Base-by-base conservation (phyloP, 2,113 vertebrate genomes). In the Vulpes vulpes region DNA sequence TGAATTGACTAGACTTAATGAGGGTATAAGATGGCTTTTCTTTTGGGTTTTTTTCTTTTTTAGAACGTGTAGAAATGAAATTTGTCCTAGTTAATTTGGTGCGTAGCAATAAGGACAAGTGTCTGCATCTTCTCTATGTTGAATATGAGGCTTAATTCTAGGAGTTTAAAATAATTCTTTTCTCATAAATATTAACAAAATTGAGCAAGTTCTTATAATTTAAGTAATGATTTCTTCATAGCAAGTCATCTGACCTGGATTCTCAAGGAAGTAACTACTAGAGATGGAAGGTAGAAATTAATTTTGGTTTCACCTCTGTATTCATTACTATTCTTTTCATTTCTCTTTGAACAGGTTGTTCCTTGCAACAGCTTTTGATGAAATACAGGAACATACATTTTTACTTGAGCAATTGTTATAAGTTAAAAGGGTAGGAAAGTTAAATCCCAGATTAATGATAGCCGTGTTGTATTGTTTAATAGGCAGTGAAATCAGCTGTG, bases 401-500 rank as follows among this genome's bases (percentile, higher is more conserved):
- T 93, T 23, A 69, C 73, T 65, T 93, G 82, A 85, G 64, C 3
- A 1, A 51, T 35, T 80, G 80, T 88, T 43, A 3, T 71, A 38
- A 92, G 7, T 91, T 51, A 83, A 74, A 74, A 92, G 76, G 71
- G 23, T 73, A 94, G 87, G 84, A 67, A 87, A 76, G 59, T 71
- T 64, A n/a, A 53, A 73, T 22, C 59, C 78, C 79, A 89, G 74
- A 82, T 96, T 65, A 30, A 95, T 89, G 81, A 91, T 95, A 79
- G 97, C 93, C 96, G 9, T 98, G 64, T 98, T 98, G 74, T 98
- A 65, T 98, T 98, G 96, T 95, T 98, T 84, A 96, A 93, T 98
- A 99, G 99, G 98, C 97, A 95, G 98, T 99, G 95, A 99, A 99
- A 98, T 99, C 99, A 97, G 97, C 99, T 30, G 99, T 99, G 73